phyloP scores from a whole-genome alignment of 2,113 vertebrate genomes.

The Anas platyrhynchos region DNA sequence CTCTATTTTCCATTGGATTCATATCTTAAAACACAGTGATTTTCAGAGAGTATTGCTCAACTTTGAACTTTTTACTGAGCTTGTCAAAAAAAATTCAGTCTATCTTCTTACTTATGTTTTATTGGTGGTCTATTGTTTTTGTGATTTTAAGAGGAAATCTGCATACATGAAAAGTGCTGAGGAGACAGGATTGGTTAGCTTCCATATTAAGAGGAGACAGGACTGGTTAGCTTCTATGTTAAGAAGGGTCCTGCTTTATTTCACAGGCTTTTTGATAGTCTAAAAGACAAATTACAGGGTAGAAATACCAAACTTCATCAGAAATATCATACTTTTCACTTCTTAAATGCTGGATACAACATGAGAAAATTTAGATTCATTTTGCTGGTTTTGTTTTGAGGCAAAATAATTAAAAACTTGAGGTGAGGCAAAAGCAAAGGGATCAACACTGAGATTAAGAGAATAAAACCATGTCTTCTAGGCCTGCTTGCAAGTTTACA shows the following conservation, averaged over 20 bases:
- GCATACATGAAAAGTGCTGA: not conserved
- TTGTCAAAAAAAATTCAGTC: not conserved
- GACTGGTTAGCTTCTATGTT: accelerated
- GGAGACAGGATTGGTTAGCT: not conserved
- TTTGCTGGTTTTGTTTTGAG: not conserved
- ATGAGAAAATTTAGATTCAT: not conserved
- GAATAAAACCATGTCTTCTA: not conserved
- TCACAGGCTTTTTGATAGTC: not conserved
- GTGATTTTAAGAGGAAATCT: not conserved
- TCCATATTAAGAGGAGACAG: accelerated
- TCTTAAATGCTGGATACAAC: not conserved
- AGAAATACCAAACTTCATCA: not conserved
- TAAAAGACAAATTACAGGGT: not conserved
- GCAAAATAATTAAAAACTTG: not conserved
- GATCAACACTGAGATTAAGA: not conserved
- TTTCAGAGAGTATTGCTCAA: not conserved
- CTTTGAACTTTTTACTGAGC: not conserved
- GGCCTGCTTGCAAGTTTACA: not conserved
- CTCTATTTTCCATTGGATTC: not conserved
- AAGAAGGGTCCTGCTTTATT: not conserved
- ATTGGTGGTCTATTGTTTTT: not conserved
- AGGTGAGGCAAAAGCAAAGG: not conserved
- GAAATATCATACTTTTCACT: not conserved
- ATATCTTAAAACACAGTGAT: not conserved
- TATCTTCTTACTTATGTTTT: not conserved